Percentiles rank a stretch among this genome's conserved stretches.
These are phyloP conservation scores for Eupithecia subumbrata DNA, from an alignment of 2,888 invertebrate species.

Conservation along the genomic window DNA sequence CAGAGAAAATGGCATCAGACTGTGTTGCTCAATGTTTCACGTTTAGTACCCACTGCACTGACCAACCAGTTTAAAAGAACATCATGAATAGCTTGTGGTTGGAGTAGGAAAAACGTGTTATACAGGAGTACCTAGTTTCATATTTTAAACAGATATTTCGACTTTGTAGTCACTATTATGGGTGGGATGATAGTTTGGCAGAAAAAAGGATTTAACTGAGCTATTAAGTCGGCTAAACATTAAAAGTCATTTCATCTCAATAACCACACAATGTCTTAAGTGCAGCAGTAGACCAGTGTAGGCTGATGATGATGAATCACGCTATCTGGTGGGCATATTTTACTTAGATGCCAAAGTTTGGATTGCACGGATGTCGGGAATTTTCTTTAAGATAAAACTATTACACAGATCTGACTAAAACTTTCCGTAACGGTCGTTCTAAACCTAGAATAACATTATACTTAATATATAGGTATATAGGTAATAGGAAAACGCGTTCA, in stretches of 20 bases:
- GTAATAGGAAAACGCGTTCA: neutral
- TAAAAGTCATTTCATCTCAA: too few relatives aligned
- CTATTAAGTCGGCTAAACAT: neutral
- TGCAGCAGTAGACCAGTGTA: too few relatives aligned
- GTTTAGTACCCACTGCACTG: neutral
- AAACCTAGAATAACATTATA: too few relatives aligned
- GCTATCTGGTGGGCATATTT: too few relatives aligned
- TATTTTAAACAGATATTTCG: neutral
- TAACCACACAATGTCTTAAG: too few relatives aligned
- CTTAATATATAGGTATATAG: too few relatives aligned
- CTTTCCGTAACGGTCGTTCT: too few relatives aligned
- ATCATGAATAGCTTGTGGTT: neutral
- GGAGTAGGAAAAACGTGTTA: neutral
- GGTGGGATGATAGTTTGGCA: neutral
- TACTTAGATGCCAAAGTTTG: too few relatives aligned
- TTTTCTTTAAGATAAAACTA: too few relatives aligned
- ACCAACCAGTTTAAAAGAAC: neutral
- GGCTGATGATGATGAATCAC: too few relatives aligned
- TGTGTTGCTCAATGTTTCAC: slow-evolving; percentile 19
- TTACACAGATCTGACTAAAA: too few relatives aligned
- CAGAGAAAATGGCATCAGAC: slow-evolving; percentile 50
- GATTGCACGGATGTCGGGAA: too few relatives aligned
- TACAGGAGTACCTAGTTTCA: neutral
- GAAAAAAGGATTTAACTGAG: neutral
- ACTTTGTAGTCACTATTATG: neutral